Evolutionary conservation across 2,113 vertebrate species (phyloP).

Genomic region (Macroglossus sobrinus): DNA sequence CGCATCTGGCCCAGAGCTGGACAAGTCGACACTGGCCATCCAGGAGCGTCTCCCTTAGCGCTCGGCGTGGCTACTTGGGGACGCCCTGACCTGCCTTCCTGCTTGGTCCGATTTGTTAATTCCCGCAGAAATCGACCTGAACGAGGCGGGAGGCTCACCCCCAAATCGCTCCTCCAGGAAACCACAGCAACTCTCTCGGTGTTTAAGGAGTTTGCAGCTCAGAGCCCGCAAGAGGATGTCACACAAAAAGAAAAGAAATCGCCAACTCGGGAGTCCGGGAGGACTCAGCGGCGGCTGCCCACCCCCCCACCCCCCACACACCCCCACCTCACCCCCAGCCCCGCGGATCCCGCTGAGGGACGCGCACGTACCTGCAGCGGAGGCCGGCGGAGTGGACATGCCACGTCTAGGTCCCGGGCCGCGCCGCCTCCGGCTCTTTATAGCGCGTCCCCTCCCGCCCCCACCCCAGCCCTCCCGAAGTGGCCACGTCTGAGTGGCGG

Average conservation of each 20-base stretch:
- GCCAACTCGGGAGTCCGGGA: not conserved
- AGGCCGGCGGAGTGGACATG: not conserved
- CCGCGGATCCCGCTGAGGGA: not conserved
- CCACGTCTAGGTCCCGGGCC: conserved; percentile 39
- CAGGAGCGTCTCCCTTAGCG: not conserved
- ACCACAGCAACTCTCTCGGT: not conserved
- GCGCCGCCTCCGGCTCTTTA: conserved; percentile 42
- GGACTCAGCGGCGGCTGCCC: not conserved
- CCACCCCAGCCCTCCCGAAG: not conserved
- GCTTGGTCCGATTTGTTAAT: not conserved
- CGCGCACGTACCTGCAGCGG: conserved; percentile 58
- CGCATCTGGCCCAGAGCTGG: not conserved
- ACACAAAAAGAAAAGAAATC: not conserved
- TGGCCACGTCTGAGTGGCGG: conserved; percentile 9
- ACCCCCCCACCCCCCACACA: not conserved
- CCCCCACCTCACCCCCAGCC: not conserved
- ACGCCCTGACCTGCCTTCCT: not conserved
- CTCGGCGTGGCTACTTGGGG: not conserved
- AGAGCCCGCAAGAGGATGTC: not conserved
- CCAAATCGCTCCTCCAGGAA: not conserved
- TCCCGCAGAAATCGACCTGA: not conserved
- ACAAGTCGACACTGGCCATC: not conserved
- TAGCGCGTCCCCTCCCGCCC: not conserved
- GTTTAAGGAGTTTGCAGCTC: not conserved
- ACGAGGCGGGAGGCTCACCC: not conserved